Percentiles rank a stretch among this genome's conserved stretches.
Conservation (phyloP, 2,113 vertebrate genomes). For the Acanthochromis polyacanthus region DNA sequence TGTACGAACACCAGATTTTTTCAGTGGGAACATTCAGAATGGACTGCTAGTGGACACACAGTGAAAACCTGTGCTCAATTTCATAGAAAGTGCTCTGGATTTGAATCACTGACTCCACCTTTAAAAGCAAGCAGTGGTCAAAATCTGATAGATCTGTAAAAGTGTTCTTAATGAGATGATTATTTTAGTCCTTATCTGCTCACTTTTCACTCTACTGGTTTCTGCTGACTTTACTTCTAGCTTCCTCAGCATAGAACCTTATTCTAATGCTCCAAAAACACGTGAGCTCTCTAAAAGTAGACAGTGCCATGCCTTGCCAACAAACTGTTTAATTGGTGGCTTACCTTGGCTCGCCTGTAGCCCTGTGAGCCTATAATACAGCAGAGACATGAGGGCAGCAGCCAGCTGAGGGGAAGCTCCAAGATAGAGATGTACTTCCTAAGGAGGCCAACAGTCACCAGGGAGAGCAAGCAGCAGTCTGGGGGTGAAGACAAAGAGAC, state of each 20-base stretch:
- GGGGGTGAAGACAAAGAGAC: constrained; percentile 36
- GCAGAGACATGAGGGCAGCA: constrained; percentile 80
- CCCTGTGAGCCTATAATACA: constrained; percentile 85
- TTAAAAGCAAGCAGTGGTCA: not conserved
- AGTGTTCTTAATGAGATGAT: not conserved
- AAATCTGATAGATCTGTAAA: not conserved
- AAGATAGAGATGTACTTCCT: constrained; percentile 92
- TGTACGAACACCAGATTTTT: no score
- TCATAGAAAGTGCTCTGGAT: no score
- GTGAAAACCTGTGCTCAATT: no score
- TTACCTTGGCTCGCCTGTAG: constrained; percentile 90
- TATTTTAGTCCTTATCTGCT: not conserved
- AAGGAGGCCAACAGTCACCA: constrained; percentile 88
- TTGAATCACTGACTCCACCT: no score
- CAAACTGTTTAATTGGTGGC: constrained; percentile 43
- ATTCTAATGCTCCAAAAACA: constrained; percentile 3
- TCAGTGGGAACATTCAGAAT: no score
- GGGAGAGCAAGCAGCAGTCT: constrained; percentile 88
- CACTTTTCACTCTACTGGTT: not conserved
- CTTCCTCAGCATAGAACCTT: constrained; percentile 10
- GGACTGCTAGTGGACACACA: no score
- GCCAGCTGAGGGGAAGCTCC: constrained; percentile 90
- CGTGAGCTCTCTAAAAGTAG: not conserved
- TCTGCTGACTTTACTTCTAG: not conserved
- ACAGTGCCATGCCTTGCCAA: constrained; percentile 6